Base-by-base conservation (phyloP, 2,888 invertebrate genomes). In the Sarcophaga variegata region DNA sequence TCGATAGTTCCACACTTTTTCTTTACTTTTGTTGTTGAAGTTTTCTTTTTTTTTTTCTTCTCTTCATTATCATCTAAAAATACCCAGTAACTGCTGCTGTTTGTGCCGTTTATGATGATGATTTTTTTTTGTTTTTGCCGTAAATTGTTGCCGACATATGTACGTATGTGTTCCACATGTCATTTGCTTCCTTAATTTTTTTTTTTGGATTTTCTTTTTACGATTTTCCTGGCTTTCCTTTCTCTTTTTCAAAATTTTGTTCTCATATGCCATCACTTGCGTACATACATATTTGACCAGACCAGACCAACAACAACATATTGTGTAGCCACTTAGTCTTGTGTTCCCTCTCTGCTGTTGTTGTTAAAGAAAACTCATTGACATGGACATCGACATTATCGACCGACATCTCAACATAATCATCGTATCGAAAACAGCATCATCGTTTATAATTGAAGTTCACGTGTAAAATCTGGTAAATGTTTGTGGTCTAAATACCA, bases 391-490 rank as follows among this genome's bases (percentile, higher is more conserved):
- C 37, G 37, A 37, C 37, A 10, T 37, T 37, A 6, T 37, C 37
- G 37, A 37, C 8, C 37, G 37, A 37, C 37, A 37, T 22, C 22
- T 37, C 37, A 37, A 10, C 37, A 37, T 37, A 2, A 37, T 37
- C 37, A 37, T 37, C 37, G 37, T 0, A 37, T 37, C 5, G 49
- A 49, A 2, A 49, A 49, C 49, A 49, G 0, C 14, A 14, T 1
- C 49, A 49, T 54, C n/a, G 10, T 20, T 62, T 54, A 47, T 72
- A 78, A 83, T 67, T 66, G 66, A 78, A 78, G 66, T 78, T 78
- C 83, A 83, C 77, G 63, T 82, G 66, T 77, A 59, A 25, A 78
- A 67, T 54, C 62, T 72, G 37, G 67, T 78, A 72, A 74, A 59
- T 47, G 37, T 27, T 47, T 71, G 45, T 67, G 78, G 49, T 83